A percentile compares a stretch with the other conserved stretches of the same genome.
phyloP scores from a whole-genome alignment of 1,140 invertebrate genomes.

The Polypedilum pembai region DNA sequence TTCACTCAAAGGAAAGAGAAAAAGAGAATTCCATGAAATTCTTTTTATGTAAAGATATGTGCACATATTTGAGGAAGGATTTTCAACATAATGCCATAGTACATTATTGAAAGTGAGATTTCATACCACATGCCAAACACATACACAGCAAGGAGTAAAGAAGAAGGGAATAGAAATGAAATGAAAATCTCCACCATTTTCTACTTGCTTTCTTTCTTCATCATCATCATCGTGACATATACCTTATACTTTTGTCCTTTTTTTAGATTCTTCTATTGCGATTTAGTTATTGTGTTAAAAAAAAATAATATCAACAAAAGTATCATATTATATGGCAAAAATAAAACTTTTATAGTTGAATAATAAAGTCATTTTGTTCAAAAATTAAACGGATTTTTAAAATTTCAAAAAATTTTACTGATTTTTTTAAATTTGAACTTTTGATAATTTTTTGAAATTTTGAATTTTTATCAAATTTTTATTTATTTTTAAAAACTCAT shows the following conservation, averaged over 20 bases:
- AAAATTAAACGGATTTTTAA: no score
- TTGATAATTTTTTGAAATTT: no score
- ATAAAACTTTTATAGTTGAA: no score
- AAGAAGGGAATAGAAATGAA: not conserved
- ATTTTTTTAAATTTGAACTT: no score
- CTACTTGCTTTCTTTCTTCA: not conserved
- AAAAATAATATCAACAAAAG: not conserved
- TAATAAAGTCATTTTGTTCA: no score
- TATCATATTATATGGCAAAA: not conserved
- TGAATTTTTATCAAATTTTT: no score
- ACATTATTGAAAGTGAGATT: conserved; percentile 18
- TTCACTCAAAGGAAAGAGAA: not conserved
- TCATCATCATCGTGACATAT: not conserved
- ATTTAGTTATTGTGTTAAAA: not conserved
- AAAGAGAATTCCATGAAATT: not conserved
- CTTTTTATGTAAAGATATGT: conserved; percentile 10
- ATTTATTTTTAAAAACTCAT: no score
- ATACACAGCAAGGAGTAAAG: not conserved
- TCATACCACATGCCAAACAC: not conserved
- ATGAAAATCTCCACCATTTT: conserved; percentile 17
- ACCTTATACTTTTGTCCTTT: not conserved
- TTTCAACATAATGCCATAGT: not conserved
- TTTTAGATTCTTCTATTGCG: not conserved
- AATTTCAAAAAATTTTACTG: no score
- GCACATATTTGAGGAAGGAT: not conserved